A percentile compares a stretch with the other conserved stretches of the same genome.
These are phyloP conservation scores for Hemibagrus wyckioides DNA, from an alignment of 2,113 vertebrate genomes.

Conservation along the genomic window DNA sequence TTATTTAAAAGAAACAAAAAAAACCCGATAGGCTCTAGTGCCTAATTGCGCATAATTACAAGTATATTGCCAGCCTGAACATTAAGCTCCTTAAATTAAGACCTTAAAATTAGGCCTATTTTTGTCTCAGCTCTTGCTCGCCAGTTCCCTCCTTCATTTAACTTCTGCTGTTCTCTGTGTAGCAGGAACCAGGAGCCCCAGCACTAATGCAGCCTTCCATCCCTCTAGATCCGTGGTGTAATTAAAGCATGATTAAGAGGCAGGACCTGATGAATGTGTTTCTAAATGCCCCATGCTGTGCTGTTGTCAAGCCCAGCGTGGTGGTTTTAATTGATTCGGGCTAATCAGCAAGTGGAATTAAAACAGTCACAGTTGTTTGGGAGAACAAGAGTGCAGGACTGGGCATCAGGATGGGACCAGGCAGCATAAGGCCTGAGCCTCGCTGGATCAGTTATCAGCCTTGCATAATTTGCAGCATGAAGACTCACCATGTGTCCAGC, in stretches of 20 bases:
- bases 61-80: conserved; percentile 34
- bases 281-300: conserved; percentile 75
- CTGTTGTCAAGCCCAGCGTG: conserved; percentile 70
- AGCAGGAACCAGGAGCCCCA: conserved; percentile 49
- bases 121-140: conserved; percentile 23
- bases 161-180: conserved; percentile 41
- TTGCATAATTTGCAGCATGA: conserved; percentile 71
- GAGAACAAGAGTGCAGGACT: conserved; percentile 59
- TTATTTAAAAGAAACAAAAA: conserved; percentile 14
- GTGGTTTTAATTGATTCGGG: conserved; percentile 74
- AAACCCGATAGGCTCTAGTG: conserved; percentile 27
- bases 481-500: conserved; percentile 46
- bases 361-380: conserved; percentile 80
- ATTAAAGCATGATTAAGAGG: conserved; percentile 80
- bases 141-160: conserved; percentile 19
- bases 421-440: conserved; percentile 69
- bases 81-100: conserved; percentile 38
- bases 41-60: conserved; percentile 38
- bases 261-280: conserved; percentile 71
- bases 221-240: conserved; percentile 67
- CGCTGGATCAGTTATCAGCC: conserved; percentile 54
- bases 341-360: conserved; percentile 78
- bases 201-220: conserved; percentile 62
- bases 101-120: conserved; percentile 42
- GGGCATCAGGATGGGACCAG: conserved; percentile 63